Evolutionary conservation across 2,113 vertebrate species (phyloP), one percentile per base, ranked within the genome.

Genomic region (Hoplias malabaricus): DNA sequence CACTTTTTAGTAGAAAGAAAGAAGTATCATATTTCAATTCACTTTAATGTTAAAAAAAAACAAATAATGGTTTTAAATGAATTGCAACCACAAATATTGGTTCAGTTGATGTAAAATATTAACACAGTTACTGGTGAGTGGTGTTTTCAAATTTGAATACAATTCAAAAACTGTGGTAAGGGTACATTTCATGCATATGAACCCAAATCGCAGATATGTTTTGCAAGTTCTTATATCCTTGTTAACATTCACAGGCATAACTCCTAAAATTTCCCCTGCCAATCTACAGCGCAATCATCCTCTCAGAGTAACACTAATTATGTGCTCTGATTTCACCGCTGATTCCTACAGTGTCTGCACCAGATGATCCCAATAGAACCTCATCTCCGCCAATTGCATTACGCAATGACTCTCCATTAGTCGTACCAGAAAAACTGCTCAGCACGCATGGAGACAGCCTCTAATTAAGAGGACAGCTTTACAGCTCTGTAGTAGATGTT

Each of bases 301-400:
- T 59, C 31, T 63, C 59, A n/a, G 59, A 63, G 59, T 36, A 36
- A 36, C 31, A 29, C 27, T 59, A 69, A 69, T 69, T 77, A 69
- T 61, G n/a, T 59, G 33, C 27, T 59, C 53, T 69, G 53, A 77
- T 61, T 69, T 57, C 65, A 77, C 65, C 27, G 13, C 65, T 69
- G 75, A 34, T 77, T 77, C 65, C 65, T 69, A 54, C 75, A 16
- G 33, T 25, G 38, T 76, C 74, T 69, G 36, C 21, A 16, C 27
- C 31, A 77, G 53, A 77, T 69, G 56, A 77, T 69, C 53, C 42
- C 42, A 77, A 69, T 54, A 69, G 5, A 14, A 29, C 42, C 65
- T 59, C 75, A 46, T 77, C 65, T 59, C 27, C 82, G 80, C 80
- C 59, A 10, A 72, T 83, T 80, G 43, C 9, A 77, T 88, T 86